Conservation (phyloP, 64 coral and sea anemone species). For the Actinia equina region DNA sequence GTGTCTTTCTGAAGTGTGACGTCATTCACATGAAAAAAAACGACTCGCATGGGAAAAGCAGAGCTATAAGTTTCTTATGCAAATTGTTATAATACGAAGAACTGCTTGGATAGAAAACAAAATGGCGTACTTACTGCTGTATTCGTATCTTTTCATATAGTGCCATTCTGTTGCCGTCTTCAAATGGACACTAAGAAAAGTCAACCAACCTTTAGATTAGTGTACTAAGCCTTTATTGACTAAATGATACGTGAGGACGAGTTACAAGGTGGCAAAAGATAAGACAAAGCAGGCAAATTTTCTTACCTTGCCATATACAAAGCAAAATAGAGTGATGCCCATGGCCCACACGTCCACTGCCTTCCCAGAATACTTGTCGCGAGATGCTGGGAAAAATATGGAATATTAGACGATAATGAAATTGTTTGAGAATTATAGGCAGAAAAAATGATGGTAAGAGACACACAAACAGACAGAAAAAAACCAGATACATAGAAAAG, state of each 20-base stretch:
- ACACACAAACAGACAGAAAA: no score
- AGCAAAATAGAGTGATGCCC: constrained; percentile 95
- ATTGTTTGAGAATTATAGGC: no score
- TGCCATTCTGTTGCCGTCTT: constrained; percentile 84
- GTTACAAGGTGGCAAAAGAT: no score
- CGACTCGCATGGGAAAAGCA: no score
- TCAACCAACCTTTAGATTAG: not conserved
- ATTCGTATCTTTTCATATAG: constrained; percentile 88
- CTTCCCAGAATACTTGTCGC: constrained; percentile 95
- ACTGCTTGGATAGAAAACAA: not conserved
- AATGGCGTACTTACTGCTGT: constrained; percentile 51
- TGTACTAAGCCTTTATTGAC: no score
- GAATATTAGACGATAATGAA: not conserved
- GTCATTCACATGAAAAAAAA: no score
- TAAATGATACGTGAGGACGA: no score
- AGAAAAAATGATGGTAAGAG: no score
- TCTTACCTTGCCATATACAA: constrained; percentile 93
- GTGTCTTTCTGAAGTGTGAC: no score
- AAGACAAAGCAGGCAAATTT: not conserved
- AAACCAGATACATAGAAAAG: no score
- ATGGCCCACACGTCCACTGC: constrained; percentile 92
- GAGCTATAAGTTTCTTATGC: no score
- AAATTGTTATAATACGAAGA: no score
- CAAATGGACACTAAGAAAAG: constrained; percentile 80
- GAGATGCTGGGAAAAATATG: constrained; percentile 41